Base-by-base conservation (phyloP, 2,113 vertebrate species). In the Lepus timidus region DNA sequence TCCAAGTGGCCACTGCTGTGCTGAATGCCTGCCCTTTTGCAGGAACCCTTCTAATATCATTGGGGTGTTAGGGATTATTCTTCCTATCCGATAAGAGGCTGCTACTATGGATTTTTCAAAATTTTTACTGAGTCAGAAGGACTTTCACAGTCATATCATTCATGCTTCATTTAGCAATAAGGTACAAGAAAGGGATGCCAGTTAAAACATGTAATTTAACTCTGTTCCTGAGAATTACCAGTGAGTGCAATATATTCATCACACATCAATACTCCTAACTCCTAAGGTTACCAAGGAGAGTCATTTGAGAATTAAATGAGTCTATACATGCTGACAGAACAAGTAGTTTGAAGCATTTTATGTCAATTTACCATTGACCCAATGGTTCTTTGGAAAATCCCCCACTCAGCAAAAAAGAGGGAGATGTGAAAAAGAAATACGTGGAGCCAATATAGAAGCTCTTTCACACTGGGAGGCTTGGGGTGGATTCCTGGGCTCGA, bases 141-240 rank as follows among this genome's bases (percentile, higher is more conserved):
- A 90, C 80, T 93, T 95, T 92, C 81, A 87, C 31, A 82, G 88
- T 88, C 88, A 33, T 81, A 88, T 92, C 85, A 82, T 58, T 92
- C 71, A 79, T 79, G 81, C 51, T 96, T 96, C 92, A 95, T 90
- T 96, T 96, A 96, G 33, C 36, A 92, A 82, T 85, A 95, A 89
- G 65, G 44, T 95, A 90, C 85, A 89, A 92, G 88, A 93, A 93
- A 95, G 44, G 36, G 94, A 90, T 93, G 70, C 73, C 90, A 95
- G 92, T 95, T 93, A 88, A 86, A 96, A 95, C 88, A 96, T 92
- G 81, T 85, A 96, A 97, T 96, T 95, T 95, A 93, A 81, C 92
- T 94, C 82, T 96, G 58, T 93, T 96, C 65, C 92, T 95, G 94
- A 96, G 81, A 95, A 93, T 94, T 97, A 96, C 85, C 92, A 97